A percentile compares a stretch with the other conserved stretches of the same genome.
Conservation (phyloP, 92 coral and sea anemone species). For the Epizoanthus illoricatus region DNA sequence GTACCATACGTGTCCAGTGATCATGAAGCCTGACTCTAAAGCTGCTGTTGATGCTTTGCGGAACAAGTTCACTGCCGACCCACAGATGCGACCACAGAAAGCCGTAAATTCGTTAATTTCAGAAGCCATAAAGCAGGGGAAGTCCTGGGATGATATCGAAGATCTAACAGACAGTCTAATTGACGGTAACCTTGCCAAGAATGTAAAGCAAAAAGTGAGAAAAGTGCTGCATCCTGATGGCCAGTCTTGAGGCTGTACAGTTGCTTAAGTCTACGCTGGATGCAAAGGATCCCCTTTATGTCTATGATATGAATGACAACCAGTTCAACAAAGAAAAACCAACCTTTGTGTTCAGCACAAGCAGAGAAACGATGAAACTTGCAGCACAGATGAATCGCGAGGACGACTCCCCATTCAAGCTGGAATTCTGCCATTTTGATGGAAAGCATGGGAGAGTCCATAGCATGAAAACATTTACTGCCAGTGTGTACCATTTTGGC, state of each 20-base stretch:
- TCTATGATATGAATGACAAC: conserved; percentile 27
- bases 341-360: conserved; percentile 35
- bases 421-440: conserved; percentile 29
- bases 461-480: conserved; percentile 15
- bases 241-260: conserved; percentile 43
- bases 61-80: conserved; percentile 28
- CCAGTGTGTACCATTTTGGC: conserved; percentile 40
- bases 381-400: conserved; percentile 25
- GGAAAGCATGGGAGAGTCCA: conserved; percentile 38
- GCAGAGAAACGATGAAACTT: conserved; percentile 32
- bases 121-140: conserved; percentile 27
- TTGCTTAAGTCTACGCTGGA: conserved; percentile 27
- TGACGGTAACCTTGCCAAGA: conserved; percentile 12
- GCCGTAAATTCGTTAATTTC: conserved; percentile 27
- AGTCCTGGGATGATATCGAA: conserved; percentile 29
- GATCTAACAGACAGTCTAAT: conserved; percentile 32
- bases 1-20: conserved; percentile 28
- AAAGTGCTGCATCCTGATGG: conserved; percentile 38
- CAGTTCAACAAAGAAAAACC: conserved; percentile 37
- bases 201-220: conserved; percentile 37
- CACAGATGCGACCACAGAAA: conserved; percentile 29
- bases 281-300: conserved; percentile 28
- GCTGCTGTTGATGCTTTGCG: conserved; percentile 12
- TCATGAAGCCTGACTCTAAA: conserved; percentile 26
- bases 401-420: background rate